phyloP scores from a whole-genome alignment of 1,140 invertebrate genomes.

The Copidosoma floridanum region DNA sequence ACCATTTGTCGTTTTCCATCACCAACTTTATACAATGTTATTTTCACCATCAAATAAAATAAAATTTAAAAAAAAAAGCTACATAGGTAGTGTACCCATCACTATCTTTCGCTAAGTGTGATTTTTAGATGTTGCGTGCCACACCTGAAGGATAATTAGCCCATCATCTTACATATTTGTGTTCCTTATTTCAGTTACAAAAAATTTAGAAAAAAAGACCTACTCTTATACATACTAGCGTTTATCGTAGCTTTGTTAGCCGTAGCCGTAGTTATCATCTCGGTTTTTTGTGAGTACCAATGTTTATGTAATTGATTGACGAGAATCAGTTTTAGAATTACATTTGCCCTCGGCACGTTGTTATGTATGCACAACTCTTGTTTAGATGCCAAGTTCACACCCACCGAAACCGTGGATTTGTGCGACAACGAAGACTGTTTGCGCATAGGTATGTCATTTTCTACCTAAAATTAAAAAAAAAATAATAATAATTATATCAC shows the following conservation, averaged over 20 bases:
- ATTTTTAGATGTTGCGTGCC: neutral
- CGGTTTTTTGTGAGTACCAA: slow-evolving; percentile 40
- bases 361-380: neutral
- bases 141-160: neutral
- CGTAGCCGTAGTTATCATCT: slow-evolving; percentile 30
- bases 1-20: too few relatives aligned
- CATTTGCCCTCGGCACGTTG: neutral
- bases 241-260: slow-evolving; percentile 20
- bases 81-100: too few relatives aligned
- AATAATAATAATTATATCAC: too few relatives aligned
- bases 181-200: slow-evolving; percentile 35
- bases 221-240: neutral
- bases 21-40: too few relatives aligned
- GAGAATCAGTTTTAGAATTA: too few relatives aligned
- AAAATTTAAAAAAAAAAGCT: too few relatives aligned
- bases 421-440: slow-evolving; percentile 50
- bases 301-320: too few relatives aligned
- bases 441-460: slow-evolving; percentile 40
- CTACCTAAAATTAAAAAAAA: too few relatives aligned
- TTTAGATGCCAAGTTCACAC: slow-evolving; percentile 29
- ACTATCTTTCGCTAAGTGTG: too few relatives aligned
- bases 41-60: too few relatives aligned
- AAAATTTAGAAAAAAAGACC: slow-evolving; percentile 10
- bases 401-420: slow-evolving; percentile 21
- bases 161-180: too few relatives aligned